phyloP scores from a whole-genome alignment of 2,797 vertebrate genomes.

The Sebastes itinus region DNA sequence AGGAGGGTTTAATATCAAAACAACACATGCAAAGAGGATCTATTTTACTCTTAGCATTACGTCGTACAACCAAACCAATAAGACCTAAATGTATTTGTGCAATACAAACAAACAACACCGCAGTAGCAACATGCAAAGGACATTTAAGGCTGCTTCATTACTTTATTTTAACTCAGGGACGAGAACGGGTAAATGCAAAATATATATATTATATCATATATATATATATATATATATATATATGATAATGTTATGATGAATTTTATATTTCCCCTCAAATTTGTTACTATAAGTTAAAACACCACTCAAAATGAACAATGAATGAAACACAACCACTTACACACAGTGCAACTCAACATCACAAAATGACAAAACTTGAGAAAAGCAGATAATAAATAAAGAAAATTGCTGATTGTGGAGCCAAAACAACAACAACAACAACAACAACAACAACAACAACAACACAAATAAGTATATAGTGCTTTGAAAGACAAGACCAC shows the following conservation, averaged over 20 bases:
- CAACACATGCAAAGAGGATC: slow-evolving; percentile 39
- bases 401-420: neutral
- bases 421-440: neutral
- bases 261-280: neutral
- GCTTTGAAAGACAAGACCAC: slow-evolving; percentile 40
- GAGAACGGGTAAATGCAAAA: slow-evolving; percentile 26
- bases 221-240: too few species aligned
- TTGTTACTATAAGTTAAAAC: neutral
- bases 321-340: slow-evolving; percentile 13
- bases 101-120: slow-evolving; percentile 59
- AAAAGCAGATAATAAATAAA: slow-evolving; percentile 20
- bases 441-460: neutral
- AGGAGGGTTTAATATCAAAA: neutral
- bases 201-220: too few species aligned
- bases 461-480: neutral
- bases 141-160: slow-evolving; percentile 4
- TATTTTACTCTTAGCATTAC: slow-evolving; percentile 2
- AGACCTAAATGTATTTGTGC: slow-evolving; percentile 1
- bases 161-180: slow-evolving; percentile 28
- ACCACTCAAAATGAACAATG: neutral
- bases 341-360: slow-evolving; percentile 22
- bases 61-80: slow-evolving; percentile 6
- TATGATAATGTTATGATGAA: neutral
- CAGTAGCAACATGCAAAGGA: slow-evolving; percentile 54
- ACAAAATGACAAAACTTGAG: slow-evolving; percentile 3